Evolutionary conservation across 1,140 invertebrate genomes (phyloP), one percentile per base, ranked within the genome.

Genomic region (Drosophila oshimai): DNA sequence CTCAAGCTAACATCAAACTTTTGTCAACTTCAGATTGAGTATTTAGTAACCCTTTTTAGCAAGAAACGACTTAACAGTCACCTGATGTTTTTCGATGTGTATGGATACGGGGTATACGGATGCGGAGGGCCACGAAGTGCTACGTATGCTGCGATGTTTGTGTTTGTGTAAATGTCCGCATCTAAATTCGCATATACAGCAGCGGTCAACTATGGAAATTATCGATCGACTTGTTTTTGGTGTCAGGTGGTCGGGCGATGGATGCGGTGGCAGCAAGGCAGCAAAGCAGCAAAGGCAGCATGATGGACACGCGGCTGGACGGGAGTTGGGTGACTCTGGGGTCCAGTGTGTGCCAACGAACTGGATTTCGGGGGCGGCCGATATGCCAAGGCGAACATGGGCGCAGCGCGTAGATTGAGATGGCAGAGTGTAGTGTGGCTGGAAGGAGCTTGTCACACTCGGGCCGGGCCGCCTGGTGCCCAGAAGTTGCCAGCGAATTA

Each of bases 201-300:
- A 86, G 79, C 87, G 88, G 88, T 90, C 88, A 90, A 84, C 88
- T 89, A 90, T 90, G 88, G 84, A 90, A 90, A 90, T 90, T 90
- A 90, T 90, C 88, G 88, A 90, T 90, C 88, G 88, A 90, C 67
- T 84, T 89, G 84, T 77, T 84, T 89, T 84, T 90, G 88, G 83
- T 89, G 87, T 90, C 81, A 89, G 81, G 83, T 90, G 87, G 78
- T 83, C 68, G 78, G 87, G 80, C 74, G 81, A 81, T 89, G 87
- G 70, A 78, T 74, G 81, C 60, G 77, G 70, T 86, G 80, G 64
- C 80, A 78, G 58, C 50, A 60, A 51, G 45, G 51, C 33, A 71
- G 26, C 55, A 41, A 54, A 9, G 57, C 51, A 47, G 65, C 64
- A 61, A 72, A 54, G 69, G 69, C 71, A 70, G 54, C 77, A 81